phyloP scores from a whole-genome alignment of 2,113 vertebrate species.

The Gobius niger region DNA sequence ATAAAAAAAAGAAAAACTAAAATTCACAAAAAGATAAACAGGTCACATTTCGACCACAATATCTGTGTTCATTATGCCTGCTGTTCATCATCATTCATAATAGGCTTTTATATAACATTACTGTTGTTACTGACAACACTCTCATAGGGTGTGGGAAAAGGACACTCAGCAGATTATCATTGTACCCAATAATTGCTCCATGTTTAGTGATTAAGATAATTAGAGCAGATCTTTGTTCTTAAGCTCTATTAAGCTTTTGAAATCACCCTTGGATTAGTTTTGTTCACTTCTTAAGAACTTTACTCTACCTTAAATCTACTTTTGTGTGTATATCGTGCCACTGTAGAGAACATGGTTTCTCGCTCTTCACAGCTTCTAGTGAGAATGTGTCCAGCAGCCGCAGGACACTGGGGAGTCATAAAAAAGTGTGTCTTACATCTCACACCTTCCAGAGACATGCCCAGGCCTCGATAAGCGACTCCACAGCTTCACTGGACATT shows the following conservation, averaged over 20 bases:
- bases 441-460: constrained; percentile 54
- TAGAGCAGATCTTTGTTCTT: not conserved
- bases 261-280: not conserved
- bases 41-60: too few relatives aligned
- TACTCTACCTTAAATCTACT: not conserved
- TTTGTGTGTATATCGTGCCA: not conserved
- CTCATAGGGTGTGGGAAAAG: too few relatives aligned
- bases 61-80: too few relatives aligned
- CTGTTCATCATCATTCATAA: too few relatives aligned
- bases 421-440: constrained; percentile 45
- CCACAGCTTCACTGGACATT: constrained; percentile 18
- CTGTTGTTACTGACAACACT: too few relatives aligned
- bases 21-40: too few relatives aligned
- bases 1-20: not conserved
- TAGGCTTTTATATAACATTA: too few relatives aligned
- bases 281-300: not conserved
- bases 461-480: constrained; percentile 36
- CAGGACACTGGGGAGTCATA: constrained; percentile 17
- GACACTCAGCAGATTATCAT: not conserved
- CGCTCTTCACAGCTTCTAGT: constrained; percentile 13
- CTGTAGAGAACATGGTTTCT: constrained; percentile 3
- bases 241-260: not conserved
- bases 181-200: not conserved
- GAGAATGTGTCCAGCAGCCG: constrained; percentile 13
- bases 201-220: not conserved